These are phyloP conservation scores for Philereme transversata DNA, from an alignment of 2,888 invertebrate species.

Conservation along the genomic window DNA sequence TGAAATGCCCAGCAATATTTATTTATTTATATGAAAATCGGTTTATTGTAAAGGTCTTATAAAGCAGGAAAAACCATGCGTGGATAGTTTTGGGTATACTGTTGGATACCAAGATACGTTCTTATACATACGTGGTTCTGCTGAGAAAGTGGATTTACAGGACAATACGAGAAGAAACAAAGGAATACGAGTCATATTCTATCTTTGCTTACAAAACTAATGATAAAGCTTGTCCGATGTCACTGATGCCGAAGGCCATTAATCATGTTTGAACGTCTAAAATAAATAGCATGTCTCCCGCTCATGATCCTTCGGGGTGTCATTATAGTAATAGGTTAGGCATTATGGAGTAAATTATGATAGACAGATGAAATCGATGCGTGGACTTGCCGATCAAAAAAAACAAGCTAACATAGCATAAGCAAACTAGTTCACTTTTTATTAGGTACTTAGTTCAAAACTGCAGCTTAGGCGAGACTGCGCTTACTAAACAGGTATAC, in stretches of 20 bases:
- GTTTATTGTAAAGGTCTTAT: too few species aligned
- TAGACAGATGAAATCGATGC: constrained; percentile 46
- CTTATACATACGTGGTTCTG: too few species aligned
- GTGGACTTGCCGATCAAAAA: constrained; percentile 26
- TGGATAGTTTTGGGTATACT: too few species aligned
- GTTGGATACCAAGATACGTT: too few species aligned
- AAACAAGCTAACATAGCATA: constrained; percentile 26
- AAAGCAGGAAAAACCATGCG: too few species aligned
- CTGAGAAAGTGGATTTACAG: too few species aligned
- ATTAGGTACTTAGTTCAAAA: constrained; percentile 30
- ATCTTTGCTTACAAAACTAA: constrained; percentile 33
- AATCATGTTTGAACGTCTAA: constrained; percentile 44
- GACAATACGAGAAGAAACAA: constrained; percentile 15
- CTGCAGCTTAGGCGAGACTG: constrained; percentile 23
- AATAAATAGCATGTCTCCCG: constrained; percentile 42
- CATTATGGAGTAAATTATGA: constrained; percentile 47
- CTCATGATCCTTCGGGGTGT: constrained; percentile 41
- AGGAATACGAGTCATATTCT: constrained; percentile 23
- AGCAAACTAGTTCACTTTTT: constrained; percentile 29
- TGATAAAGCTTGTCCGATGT: constrained; percentile 34
- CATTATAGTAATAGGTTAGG: constrained; percentile 50
- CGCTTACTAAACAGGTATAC: constrained; percentile 14
- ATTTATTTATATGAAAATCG: too few species aligned
- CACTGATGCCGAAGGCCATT: constrained; percentile 36
- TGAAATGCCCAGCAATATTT: too few species aligned